Conservation (phyloP, 2,888 invertebrate species). For the Sipunculus nudus region DNA sequence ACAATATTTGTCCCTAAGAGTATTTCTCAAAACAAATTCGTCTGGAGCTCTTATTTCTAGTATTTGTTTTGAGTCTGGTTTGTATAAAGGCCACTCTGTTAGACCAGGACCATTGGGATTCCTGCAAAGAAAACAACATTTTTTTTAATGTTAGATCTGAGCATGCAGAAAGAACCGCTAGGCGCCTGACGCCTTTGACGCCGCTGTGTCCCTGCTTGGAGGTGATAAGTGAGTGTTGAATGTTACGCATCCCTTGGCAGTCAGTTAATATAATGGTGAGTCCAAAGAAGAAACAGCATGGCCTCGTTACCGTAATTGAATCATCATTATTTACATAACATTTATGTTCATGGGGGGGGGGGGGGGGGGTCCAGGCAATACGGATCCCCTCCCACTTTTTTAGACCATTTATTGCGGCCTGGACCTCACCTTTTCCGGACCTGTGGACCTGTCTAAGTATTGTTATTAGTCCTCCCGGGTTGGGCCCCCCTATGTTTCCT, state of each 20-base stretch:
- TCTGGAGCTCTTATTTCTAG: constrained; percentile 24
- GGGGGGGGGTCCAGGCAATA: too few relatives aligned
- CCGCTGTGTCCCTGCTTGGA: too few relatives aligned
- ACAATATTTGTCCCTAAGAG: constrained; percentile 23
- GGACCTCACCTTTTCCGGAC: too few relatives aligned
- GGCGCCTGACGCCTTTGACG: not conserved
- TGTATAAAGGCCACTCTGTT: constrained; percentile 35
- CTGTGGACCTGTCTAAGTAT: too few relatives aligned
- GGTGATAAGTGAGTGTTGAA: too few relatives aligned
- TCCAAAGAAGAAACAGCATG: not conserved
- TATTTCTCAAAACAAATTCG: constrained; percentile 12
- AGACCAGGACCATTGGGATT: constrained; percentile 38
- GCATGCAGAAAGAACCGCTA: not conserved
- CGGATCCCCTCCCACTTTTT: too few relatives aligned
- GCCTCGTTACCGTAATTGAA: too few relatives aligned
- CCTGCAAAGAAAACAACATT: constrained; percentile 24
- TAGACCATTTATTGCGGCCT: too few relatives aligned
- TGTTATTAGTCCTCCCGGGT: too few relatives aligned
- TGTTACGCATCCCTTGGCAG: not conserved
- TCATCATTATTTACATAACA: too few relatives aligned
- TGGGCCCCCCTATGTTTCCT: too few relatives aligned
- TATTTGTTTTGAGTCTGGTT: constrained; percentile 1
- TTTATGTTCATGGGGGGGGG: too few relatives aligned
- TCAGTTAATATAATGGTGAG: not conserved
- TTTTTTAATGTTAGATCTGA: not conserved